Evolutionary conservation across 2,888 invertebrate genomes (phyloP), one percentile per base, ranked within the genome.

Genomic region (Amiota communis): DNA sequence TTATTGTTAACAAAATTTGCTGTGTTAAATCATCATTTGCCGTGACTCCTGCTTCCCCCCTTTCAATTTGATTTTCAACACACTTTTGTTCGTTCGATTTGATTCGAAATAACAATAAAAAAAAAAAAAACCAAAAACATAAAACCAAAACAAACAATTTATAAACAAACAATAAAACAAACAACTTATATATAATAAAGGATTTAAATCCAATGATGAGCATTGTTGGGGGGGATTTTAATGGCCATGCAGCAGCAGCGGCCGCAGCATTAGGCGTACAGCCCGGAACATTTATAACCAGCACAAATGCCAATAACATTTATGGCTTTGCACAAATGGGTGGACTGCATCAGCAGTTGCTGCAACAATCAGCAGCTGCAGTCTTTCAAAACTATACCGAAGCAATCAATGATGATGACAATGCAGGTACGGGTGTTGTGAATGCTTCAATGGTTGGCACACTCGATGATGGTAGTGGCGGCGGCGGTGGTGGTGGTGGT

Each of bases 121-220:
- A 57, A 23, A 70, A 70, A 56, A 63, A 74, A n/a, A 70, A 17
- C 36, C 23, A 71, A 51, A 63, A 48, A 64, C 53, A 69, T n/a
- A 68, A 68, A 56, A 49, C 46, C 53, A 59, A 48, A 64, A 70
- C 69, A 74, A 47, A 64, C 47, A 23, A 57, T 59, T 15, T 9
- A 10, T 15, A 46, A 53, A 13, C 4, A 70, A 13, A 17, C n/a
- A 13, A 69, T n/a, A 13, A 1, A 12, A 13, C 2, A 12, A 76
- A 15, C 64, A n/a, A n/a, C n/a, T n/a, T 12, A 59, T 69, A 72
- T 36, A 78, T 83, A n/a, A n/a, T n/a, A n/a, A n/a, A 90, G 90
- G 89, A 90, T 82, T 86, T 90, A 83, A 89, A 90, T 89, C 88
- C 89, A 79, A 89, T 90, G 89, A 89, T 90, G 89, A 88, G 89